These are phyloP conservation scores for Burhinus oedicnemus DNA, from an alignment of 2,113 vertebrate genomes.

Conservation along the genomic window DNA sequence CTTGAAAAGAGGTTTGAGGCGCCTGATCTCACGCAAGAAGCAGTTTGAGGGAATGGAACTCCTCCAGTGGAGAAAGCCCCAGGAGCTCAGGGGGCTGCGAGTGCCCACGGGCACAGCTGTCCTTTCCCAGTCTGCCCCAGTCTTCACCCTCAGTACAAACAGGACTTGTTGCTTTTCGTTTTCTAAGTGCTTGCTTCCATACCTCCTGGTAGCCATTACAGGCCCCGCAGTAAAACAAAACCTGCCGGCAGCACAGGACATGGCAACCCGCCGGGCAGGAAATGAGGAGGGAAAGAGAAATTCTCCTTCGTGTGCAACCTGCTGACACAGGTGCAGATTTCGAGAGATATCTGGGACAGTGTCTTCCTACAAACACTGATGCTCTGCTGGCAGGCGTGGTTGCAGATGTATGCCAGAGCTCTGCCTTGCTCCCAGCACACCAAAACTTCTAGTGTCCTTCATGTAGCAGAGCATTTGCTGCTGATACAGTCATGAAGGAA, in stretches of 20 bases:
- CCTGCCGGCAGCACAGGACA: not conserved
- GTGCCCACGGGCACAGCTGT: rapidly evolving
- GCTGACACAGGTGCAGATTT: not conserved
- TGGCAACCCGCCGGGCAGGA: not conserved
- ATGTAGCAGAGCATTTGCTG: not conserved
- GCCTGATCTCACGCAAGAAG: not conserved
- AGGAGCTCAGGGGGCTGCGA: rapidly evolving
- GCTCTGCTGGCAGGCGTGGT: not conserved
- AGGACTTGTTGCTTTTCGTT: not conserved
- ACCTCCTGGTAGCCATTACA: not conserved
- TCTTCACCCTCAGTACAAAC: not conserved
- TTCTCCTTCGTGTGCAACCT: not conserved
- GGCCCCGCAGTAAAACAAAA: not conserved
- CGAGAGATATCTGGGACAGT: not conserved
- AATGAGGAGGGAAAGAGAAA: not conserved
- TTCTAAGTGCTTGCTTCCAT: not conserved
- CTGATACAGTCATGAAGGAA: not conserved
- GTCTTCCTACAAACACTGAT: not conserved
- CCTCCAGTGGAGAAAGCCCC: not conserved
- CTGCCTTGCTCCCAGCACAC: not conserved
- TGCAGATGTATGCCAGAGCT: not conserved
- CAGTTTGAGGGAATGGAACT: not conserved
- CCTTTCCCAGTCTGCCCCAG: not conserved
- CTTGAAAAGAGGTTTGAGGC: not conserved
- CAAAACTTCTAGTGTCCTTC: not conserved